Evolutionary conservation across 2,797 vertebrate genomes (phyloP).

Genomic region (Malurus leucopterus): DNA sequence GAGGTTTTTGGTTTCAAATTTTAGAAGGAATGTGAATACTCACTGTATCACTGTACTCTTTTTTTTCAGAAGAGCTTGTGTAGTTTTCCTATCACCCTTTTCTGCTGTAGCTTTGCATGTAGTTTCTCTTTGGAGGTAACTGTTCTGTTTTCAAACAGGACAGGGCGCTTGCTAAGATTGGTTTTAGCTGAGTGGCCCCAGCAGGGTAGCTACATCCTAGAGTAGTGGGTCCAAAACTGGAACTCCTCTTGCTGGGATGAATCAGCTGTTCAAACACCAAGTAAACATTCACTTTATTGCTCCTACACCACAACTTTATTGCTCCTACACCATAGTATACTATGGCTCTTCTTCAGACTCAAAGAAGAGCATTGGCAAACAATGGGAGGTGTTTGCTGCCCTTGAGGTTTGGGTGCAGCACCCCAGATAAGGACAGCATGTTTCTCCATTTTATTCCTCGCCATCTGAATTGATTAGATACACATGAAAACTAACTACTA

Average conservation of each 20-base stretch:
- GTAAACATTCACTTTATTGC: neutral
- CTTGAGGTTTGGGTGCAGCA: neutral
- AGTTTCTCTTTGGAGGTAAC: neutral
- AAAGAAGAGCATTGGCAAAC: neutral
- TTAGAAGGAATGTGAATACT: neutral
- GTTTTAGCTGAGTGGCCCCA: neutral
- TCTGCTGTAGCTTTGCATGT: neutral
- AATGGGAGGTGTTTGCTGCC: neutral
- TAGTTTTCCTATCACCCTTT: neutral
- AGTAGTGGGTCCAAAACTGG: neutral
- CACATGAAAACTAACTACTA: neutral
- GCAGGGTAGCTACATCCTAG: neutral
- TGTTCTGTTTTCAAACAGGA: neutral
- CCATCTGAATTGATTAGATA: neutral
- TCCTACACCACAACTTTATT: neutral
- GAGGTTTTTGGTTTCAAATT: neutral
- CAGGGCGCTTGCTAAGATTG: rapidly evolving
- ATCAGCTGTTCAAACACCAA: neutral
- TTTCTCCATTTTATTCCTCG: neutral
- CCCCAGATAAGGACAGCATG: neutral
- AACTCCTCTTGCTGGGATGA: neutral
- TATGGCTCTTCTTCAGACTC: neutral
- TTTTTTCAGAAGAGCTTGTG: neutral
- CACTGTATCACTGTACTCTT: neutral
- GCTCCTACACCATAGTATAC: neutral